These are phyloP conservation scores for Mechanitis mazaeus DNA, from an alignment of 2,888 invertebrate genomes.

Conservation along the genomic window DNA sequence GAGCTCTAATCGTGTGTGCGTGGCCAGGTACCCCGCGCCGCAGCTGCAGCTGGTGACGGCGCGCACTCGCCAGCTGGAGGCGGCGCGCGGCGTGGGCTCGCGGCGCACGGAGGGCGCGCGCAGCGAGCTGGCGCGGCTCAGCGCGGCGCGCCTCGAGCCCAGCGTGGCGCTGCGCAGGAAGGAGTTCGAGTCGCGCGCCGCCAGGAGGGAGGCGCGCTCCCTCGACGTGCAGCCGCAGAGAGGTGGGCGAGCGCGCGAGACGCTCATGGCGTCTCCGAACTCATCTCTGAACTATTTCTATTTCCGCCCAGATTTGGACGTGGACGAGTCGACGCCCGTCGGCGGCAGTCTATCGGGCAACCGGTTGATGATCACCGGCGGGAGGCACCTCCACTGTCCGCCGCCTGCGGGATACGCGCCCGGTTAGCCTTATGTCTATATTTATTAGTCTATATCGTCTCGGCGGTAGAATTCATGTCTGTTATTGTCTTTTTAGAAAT, in stretches of 20 bases:
- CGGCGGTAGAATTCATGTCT: conserved; percentile 15
- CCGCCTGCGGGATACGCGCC: conserved; percentile 80
- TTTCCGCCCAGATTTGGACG: conserved; percentile 24
- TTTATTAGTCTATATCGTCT: conserved; percentile 1
- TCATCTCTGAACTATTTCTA: too few relatives aligned
- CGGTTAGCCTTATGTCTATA: conserved; percentile 43
- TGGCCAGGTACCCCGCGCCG: conserved; percentile 65
- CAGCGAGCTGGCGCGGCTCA: conserved; percentile 81
- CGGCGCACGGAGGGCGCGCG: conserved; percentile 81
- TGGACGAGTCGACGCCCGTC: conserved; percentile 57
- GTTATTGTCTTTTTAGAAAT: conserved; percentile 51
- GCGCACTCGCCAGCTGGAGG: conserved; percentile 84
- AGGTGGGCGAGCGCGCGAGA: conserved; percentile 33
- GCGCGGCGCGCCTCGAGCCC: conserved; percentile 82
- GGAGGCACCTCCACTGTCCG: conserved; percentile 86
- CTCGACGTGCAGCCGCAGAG: conserved; percentile 68
- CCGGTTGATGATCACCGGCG: conserved; percentile 85
- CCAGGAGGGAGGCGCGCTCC: conserved; percentile 63
- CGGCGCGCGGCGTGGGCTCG: conserved; percentile 78
- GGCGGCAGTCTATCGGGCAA: conserved; percentile 83
- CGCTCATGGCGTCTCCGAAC: too few relatives aligned
- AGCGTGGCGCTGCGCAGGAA: conserved; percentile 84
- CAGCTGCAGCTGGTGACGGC: conserved; percentile 83
- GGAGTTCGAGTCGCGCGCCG: conserved; percentile 81
- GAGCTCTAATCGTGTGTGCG: conserved; percentile 13